phyloP scores from a whole-genome alignment of 2,888 invertebrate species.

The Anthrax anthrax region DNA sequence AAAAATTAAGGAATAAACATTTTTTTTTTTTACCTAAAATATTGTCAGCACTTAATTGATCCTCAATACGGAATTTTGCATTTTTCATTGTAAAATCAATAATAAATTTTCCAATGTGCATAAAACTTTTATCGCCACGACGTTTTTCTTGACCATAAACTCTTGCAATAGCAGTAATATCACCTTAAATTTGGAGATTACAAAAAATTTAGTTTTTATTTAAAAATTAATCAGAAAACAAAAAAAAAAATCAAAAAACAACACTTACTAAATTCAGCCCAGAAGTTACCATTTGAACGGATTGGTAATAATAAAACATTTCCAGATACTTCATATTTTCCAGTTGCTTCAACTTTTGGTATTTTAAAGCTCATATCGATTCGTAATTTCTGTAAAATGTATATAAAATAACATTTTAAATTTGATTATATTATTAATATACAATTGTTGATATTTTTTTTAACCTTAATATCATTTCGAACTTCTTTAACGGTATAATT shows the following conservation, averaged over 20 bases:
- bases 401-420: background rate
- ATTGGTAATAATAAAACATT: constrained; percentile 66
- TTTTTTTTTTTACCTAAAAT: constrained; percentile 57
- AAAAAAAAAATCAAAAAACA: background rate
- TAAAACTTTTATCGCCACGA: constrained; percentile 45
- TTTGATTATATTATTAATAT: background rate
- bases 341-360: constrained; percentile 58
- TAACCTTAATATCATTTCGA: constrained; percentile 36
- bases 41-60: constrained; percentile 59
- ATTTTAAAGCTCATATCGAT: constrained; percentile 44
- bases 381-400: constrained; percentile 38
- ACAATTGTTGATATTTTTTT: background rate
- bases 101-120: constrained; percentile 51
- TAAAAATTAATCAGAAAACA: background rate
- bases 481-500: constrained; percentile 58
- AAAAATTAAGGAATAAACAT: no score
- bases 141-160: constrained; percentile 53
- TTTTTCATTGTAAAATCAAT: constrained; percentile 57
- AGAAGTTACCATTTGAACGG: constrained; percentile 63
- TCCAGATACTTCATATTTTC: constrained; percentile 62
- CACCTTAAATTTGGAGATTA: constrained; percentile 39
- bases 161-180: constrained; percentile 54
- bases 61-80: constrained; percentile 54
- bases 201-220: constrained; percentile 1
- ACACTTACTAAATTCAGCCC: constrained; percentile 60